phyloP scores from a whole-genome alignment of 2,888 invertebrate genomes.

The Eulithis prunata region DNA sequence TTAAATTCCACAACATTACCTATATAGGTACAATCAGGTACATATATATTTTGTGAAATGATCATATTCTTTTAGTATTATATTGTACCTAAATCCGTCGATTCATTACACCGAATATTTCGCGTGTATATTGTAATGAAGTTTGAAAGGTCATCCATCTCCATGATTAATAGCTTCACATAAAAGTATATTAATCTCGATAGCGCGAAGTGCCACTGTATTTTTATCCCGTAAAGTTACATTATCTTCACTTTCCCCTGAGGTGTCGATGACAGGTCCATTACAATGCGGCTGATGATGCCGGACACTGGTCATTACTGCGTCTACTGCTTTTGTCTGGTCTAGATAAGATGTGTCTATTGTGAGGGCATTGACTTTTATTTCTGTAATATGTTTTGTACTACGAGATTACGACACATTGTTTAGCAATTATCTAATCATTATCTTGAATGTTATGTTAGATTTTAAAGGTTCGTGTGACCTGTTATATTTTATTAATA shows the following conservation, averaged over 20 bases:
- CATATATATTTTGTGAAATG: too few relatives aligned
- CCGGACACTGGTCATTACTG: constrained; percentile 40
- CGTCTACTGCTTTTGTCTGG: constrained; percentile 26
- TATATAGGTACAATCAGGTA: too few relatives aligned
- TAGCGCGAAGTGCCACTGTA: constrained; percentile 14
- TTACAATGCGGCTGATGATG: constrained; percentile 40
- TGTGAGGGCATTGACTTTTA: constrained; percentile 19
- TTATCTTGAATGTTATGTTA: too few relatives aligned
- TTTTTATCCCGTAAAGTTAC: constrained; percentile 36
- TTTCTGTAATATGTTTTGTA: background rate
- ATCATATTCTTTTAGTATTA: too few relatives aligned
- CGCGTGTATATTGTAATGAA: background rate
- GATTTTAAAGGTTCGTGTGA: too few relatives aligned
- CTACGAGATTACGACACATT: background rate
- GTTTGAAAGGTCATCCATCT: constrained; percentile 2
- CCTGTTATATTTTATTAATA: too few relatives aligned
- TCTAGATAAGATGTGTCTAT: constrained; percentile 38
- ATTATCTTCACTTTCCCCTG: constrained; percentile 48
- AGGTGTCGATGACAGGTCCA: constrained; percentile 46
- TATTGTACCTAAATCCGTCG: background rate
- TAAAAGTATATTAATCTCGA: constrained; percentile 11
- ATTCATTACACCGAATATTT: background rate
- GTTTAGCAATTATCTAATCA: too few relatives aligned
- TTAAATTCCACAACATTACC: too few relatives aligned
- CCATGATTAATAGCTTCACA: constrained; percentile 9